A percentile compares a stretch with the other conserved stretches of the same genome.
Evolutionary conservation across 1,140 invertebrate genomes (phyloP).

Genomic region (Drosophila novamexicana): DNA sequence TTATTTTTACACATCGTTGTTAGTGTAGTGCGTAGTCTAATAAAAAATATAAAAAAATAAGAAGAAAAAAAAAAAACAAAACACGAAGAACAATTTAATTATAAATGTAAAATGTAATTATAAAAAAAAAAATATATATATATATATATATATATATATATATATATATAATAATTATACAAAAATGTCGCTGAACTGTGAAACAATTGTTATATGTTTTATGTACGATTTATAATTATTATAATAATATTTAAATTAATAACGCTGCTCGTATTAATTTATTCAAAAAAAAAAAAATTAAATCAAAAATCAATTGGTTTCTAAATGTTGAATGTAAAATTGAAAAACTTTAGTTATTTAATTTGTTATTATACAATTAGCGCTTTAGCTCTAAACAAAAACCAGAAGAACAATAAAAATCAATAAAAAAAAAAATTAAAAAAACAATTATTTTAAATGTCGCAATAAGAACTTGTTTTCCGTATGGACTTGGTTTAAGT

Average conservation of each 20-base stretch:
- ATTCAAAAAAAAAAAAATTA: constrained; percentile 26
- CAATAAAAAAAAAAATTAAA: constrained; percentile 8
- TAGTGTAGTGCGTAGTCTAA: constrained; percentile 80
- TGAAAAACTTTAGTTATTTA: constrained; percentile 33
- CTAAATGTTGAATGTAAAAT: constrained; percentile 34
- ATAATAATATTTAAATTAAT: constrained; percentile 11
- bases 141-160: constrained; percentile 13
- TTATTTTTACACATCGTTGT: constrained; percentile 82
- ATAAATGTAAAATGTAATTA: constrained; percentile 71
- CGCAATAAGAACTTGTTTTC: neutral
- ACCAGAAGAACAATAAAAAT: constrained; percentile 28
- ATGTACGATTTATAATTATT: constrained; percentile 51
- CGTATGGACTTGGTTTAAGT: no score
- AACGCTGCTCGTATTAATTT: constrained; percentile 49
- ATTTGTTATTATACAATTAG: constrained; percentile 37
- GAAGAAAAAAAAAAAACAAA: constrained; percentile 40
- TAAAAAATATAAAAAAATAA: constrained; percentile 27
- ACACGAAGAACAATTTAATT: constrained; percentile 40
- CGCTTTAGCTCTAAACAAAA: constrained; percentile 27
- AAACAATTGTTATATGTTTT: constrained; percentile 76
- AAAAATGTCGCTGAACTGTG: constrained; percentile 79
- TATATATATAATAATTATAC: constrained; percentile 44
- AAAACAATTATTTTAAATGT: constrained; percentile 35
- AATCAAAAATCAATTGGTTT: constrained; percentile 38
- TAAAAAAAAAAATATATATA: constrained; percentile 23